These are phyloP conservation scores for Camelus dromedarius DNA, from an alignment of 2,113 vertebrate genomes.

Conservation along the genomic window DNA sequence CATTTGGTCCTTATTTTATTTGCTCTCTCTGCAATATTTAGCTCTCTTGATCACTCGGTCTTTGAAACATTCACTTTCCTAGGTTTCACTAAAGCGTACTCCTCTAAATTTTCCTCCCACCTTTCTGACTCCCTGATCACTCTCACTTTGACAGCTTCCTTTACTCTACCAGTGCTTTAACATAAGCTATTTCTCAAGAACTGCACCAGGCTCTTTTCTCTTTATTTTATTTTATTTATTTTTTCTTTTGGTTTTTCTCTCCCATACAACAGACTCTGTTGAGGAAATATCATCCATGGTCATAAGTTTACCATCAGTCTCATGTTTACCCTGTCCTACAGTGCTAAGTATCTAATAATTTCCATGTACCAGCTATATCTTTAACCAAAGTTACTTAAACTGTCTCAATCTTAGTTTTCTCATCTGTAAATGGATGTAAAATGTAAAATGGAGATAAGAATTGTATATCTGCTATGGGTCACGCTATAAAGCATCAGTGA, in stretches of 20 bases:
- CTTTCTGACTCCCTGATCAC: not conserved
- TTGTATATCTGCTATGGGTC: not conserved
- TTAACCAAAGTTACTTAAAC: not conserved
- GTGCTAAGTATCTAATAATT: not conserved
- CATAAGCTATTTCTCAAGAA: not conserved
- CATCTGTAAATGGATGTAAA: not conserved
- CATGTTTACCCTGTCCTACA: not conserved
- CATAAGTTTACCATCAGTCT: not conserved
- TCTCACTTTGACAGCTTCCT: not conserved
- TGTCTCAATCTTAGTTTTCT: not conserved
- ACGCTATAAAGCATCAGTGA: not conserved
- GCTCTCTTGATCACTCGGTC: not conserved
- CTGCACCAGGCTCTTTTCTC: not conserved
- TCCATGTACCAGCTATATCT: not conserved
- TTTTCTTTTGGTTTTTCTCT: not conserved
- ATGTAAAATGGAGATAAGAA: not conserved
- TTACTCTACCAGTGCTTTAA: not conserved
- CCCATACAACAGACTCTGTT: not conserved
- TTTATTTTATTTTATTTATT: not conserved
- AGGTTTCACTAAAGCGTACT: not conserved
- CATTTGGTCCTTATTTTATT: not conserved
- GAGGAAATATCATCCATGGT: not conserved
- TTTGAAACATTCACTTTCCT: slow-evolving; percentile 12
- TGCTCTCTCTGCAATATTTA: not conserved
- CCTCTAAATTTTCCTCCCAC: not conserved